Evolutionary conservation across 2,797 vertebrate species (phyloP).

Genomic region (Melanogrammus aeglefinus): DNA sequence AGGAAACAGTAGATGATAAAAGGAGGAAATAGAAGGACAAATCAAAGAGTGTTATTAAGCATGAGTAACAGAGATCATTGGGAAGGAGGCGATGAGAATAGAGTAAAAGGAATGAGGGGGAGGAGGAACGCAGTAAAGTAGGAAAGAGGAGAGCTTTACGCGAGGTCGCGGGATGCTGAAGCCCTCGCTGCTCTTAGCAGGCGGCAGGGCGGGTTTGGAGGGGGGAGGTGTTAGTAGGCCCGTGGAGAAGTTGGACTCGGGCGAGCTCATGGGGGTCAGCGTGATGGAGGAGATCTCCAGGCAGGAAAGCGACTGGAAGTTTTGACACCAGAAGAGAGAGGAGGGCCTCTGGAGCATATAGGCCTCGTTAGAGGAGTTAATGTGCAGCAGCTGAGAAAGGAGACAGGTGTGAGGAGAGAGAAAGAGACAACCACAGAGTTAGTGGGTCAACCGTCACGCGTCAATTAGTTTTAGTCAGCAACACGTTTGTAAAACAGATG

Average conservation of each 20-base stretch:
- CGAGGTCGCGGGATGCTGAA: slow-evolving; percentile 83
- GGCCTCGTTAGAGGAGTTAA: slow-evolving; percentile 80
- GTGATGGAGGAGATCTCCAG: slow-evolving; percentile 90
- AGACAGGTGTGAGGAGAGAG: slow-evolving; percentile 34
- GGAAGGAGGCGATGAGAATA: slow-evolving; percentile 15
- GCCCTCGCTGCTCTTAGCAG: slow-evolving; percentile 76
- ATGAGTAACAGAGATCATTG: neutral
- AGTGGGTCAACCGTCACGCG: neutral
- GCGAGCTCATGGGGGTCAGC: slow-evolving; percentile 86
- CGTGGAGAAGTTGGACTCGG: slow-evolving; percentile 84
- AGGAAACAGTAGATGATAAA: neutral
- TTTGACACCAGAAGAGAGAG: slow-evolving; percentile 88
- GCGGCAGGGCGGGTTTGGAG: slow-evolving; percentile 76
- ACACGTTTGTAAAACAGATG: neutral
- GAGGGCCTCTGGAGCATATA: slow-evolving; percentile 84
- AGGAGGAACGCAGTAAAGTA: slow-evolving; percentile 12
- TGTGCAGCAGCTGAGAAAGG: slow-evolving; percentile 84
- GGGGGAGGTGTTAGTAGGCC: slow-evolving; percentile 84
- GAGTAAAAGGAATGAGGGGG: neutral
- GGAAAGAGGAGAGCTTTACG: slow-evolving; percentile 69
- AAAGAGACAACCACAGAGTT: slow-evolving; percentile 26
- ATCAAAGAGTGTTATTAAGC: neutral
- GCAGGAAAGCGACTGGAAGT: slow-evolving; percentile 82
- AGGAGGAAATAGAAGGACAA: neutral
- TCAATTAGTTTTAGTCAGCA: neutral